These are phyloP conservation scores for Peromyscus californicus DNA, from an alignment of 2,113 vertebrate species.

Conservation along the genomic window DNA sequence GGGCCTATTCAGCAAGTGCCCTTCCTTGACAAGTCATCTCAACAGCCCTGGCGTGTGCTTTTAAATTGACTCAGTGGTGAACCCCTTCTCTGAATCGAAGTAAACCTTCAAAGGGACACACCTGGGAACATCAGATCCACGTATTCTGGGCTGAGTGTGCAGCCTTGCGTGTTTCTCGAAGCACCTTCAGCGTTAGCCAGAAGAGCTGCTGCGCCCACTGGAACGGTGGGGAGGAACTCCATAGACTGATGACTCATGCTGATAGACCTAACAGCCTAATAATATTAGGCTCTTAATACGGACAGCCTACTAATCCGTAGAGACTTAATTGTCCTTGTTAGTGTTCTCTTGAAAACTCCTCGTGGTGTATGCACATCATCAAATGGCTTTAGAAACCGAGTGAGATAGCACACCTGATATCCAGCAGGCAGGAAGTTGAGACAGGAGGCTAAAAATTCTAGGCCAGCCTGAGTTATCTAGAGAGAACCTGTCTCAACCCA, in stretches of 20 bases:
- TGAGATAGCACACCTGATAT: not conserved
- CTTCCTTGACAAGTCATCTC: not conserved
- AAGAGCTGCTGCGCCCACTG: not conserved
- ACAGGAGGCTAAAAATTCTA: not conserved
- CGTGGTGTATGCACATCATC: not conserved
- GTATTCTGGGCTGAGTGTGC: not conserved
- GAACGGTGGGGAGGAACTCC: not conserved
- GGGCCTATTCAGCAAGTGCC: not conserved
- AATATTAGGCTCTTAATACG: not conserved
- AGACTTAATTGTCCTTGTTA: not conserved
- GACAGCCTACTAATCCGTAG: not conserved
- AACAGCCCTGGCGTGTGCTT: not conserved
- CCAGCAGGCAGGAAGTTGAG: not conserved
- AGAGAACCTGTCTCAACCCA: not conserved
- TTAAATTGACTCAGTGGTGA: not conserved
- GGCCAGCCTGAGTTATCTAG: not conserved
- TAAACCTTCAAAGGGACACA: conserved; percentile 22
- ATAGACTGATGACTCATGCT: not conserved
- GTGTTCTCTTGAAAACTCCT: not conserved
- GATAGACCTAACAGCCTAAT: not conserved
- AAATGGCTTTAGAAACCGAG: not conserved
- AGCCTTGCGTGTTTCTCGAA: not conserved
- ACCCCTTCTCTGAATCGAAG: conserved; percentile 8
- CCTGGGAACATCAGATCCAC: not conserved
- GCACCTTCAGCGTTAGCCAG: not conserved